Base-by-base conservation (phyloP, 2,113 vertebrate species). In the Brachypteracias leptosomus region DNA sequence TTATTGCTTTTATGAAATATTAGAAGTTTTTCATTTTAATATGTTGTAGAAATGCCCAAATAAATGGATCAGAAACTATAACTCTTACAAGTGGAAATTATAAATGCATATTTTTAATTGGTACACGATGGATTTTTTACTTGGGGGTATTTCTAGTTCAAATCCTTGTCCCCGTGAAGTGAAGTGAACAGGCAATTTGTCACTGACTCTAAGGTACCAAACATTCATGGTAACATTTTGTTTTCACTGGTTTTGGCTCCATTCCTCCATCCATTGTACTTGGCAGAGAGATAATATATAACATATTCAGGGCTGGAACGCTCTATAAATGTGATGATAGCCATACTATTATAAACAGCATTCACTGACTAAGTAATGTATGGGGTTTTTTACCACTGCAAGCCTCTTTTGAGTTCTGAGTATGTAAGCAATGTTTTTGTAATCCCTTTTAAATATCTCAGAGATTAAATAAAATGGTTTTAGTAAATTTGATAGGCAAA, bases 1-100 rank as follows among this genome's bases (percentile, higher is more conserved):
- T 89, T 85, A 58, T 59, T 83, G 71, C 67, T 31, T 88, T 95
- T 92, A 42, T 88, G 73, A 94, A 89, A 70, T 31, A 81, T 44
- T 57, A 67, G 67, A 38, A 51, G 40, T 10, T 71, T 73, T 73
- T 87, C 2, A 88, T 88, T 92, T 90, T 65, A 85, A 66, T 76
- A 35, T 38, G 46, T 36, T 83, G 21, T 26, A 90, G 46, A 94
- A 93, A 70, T 28, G 18, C 20, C 22, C 25, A 83, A 66, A 66
- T 62, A 17, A 90, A 74, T 77, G n/a, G 28, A 90, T 79, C 66
- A 72, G 62, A 89, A 94, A 49, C 36, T 73, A 79, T 28, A 83
- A 5, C n/a, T 66, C 28, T 95, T 67, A 73, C 7, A 90, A 94
- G 94, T 77, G 49, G 59, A 80, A 86, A 80, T 86, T 19, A 83